phyloP scores from a whole-genome alignment of 2,888 invertebrate genomes.

The Craniophora ligustri region DNA sequence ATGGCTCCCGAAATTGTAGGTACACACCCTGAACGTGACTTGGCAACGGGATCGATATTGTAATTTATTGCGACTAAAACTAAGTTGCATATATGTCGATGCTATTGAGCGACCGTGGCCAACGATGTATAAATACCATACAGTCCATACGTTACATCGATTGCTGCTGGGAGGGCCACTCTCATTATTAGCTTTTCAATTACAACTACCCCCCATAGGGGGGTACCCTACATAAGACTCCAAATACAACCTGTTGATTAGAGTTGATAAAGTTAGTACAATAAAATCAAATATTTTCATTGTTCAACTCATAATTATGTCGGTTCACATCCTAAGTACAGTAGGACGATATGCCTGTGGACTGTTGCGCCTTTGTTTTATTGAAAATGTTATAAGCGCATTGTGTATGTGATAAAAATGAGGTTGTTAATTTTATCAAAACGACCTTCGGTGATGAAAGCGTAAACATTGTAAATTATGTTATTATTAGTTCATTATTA shows the following conservation, averaged over 20 bases:
- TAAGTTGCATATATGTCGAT: slow-evolving; percentile 50
- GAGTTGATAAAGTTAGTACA: slow-evolving; percentile 44
- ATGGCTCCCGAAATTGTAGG: slow-evolving; percentile 60
- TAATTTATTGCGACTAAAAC: slow-evolving; percentile 60
- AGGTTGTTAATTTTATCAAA: slow-evolving; percentile 64
- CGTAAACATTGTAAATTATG: slow-evolving; percentile 54
- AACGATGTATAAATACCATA: slow-evolving; percentile 26
- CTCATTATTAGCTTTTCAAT: neutral
- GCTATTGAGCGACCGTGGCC: slow-evolving; percentile 42
- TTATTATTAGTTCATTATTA: too few species aligned
- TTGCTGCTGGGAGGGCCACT: neutral
- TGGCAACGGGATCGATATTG: slow-evolving; percentile 76
- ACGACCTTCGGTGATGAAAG: slow-evolving; percentile 67
- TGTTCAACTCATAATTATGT: slow-evolving; percentile 51
- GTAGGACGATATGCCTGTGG: slow-evolving; percentile 46
- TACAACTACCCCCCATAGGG: slow-evolving; percentile 28
- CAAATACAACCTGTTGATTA: slow-evolving; percentile 64
- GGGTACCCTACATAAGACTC: slow-evolving; percentile 23
- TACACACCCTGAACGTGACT: slow-evolving; percentile 75
- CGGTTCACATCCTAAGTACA: slow-evolving; percentile 38
- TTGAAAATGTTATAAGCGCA: slow-evolving; percentile 62
- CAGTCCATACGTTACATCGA: neutral
- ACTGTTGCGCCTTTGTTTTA: slow-evolving; percentile 57
- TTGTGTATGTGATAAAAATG: slow-evolving; percentile 65
- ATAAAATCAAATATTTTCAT: slow-evolving; percentile 54